These are phyloP conservation scores for Drosophila navojoa DNA, from an alignment of 1,140 invertebrate species.

Conservation along the genomic window DNA sequence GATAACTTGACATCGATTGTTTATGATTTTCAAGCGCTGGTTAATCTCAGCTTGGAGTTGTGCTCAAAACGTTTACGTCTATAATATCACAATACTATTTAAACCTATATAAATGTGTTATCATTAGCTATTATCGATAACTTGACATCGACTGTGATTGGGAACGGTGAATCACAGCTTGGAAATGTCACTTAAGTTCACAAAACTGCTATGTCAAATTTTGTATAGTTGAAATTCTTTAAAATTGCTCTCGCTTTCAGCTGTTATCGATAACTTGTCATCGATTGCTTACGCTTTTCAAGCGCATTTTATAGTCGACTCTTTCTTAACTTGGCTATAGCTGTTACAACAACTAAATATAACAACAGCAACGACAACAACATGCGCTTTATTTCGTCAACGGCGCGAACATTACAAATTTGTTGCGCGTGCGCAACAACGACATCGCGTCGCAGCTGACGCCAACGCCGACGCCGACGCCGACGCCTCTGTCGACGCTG, in stretches of 20 bases:
- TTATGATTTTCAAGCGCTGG: no score
- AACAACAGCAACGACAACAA: constrained; percentile 1
- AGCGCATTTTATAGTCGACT: constrained; percentile 28
- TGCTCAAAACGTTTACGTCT: no score
- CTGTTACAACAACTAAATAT: neutral
- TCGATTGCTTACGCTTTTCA: neutral
- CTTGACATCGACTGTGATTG: no score
- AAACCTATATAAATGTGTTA: no score
- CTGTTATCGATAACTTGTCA: neutral
- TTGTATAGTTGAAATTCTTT: no score
- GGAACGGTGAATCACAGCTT: no score
- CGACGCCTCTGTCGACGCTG: neutral
- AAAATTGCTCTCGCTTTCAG: no score
- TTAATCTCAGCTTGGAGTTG: no score
- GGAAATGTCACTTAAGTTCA: no score
- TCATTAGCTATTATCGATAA: no score
- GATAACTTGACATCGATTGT: neutral
- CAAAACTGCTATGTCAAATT: no score
- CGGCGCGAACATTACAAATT: constrained; percentile 68
- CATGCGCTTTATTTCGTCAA: constrained; percentile 21
- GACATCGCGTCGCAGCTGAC: neutral
- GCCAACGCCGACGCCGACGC: neutral
- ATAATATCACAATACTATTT: no score
- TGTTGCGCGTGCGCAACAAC: constrained; percentile 66
- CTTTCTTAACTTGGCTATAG: constrained; percentile 4